phyloP scores from a whole-genome alignment of 1,140 invertebrate genomes.

The Drosophila athabasca region DNA sequence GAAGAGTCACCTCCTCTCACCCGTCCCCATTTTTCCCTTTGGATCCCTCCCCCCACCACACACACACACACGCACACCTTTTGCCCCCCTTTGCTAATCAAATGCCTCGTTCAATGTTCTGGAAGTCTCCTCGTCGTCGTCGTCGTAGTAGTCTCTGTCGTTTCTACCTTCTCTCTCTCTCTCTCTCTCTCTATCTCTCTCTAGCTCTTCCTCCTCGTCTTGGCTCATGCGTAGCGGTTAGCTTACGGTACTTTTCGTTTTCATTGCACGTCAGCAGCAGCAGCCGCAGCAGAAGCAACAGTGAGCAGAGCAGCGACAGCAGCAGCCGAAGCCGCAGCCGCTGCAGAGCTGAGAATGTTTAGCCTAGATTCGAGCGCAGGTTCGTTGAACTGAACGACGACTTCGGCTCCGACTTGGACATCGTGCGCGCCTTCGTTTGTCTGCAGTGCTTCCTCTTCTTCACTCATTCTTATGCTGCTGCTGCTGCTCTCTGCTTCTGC shows the following conservation, averaged over 20 bases:
- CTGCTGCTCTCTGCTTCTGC: constrained; percentile 1
- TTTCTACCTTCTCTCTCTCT: not conserved
- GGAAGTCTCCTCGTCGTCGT: constrained; percentile 31
- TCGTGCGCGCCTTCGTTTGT: constrained; percentile 3
- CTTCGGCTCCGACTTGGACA: constrained; percentile 6
- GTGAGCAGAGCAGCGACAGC: constrained; percentile 11
- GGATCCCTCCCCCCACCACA: no score
- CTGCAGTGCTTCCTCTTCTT: constrained; percentile 17
- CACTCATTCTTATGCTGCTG: constrained; percentile 2
- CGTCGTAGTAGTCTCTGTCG: constrained; percentile 19
- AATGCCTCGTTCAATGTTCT: constrained; percentile 61
- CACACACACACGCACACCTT: not conserved
- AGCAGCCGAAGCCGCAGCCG: constrained; percentile 25
- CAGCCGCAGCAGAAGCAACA: not conserved
- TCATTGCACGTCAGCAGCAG: constrained; percentile 81
- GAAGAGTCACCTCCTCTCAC: not conserved
- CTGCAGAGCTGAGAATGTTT: constrained; percentile 79
- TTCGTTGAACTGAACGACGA: constrained; percentile 76
- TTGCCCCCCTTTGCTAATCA: constrained; percentile 43
- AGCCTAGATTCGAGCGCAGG: constrained; percentile 83
- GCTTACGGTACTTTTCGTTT: constrained; percentile 84
- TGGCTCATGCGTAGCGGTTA: constrained; percentile 80
- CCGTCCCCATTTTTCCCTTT: not conserved
- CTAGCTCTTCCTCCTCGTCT: constrained; percentile 19
- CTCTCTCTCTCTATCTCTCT: not conserved